phyloP scores from a whole-genome alignment of 1,140 invertebrate genomes.

The Trichomalopsis sarcophagae region DNA sequence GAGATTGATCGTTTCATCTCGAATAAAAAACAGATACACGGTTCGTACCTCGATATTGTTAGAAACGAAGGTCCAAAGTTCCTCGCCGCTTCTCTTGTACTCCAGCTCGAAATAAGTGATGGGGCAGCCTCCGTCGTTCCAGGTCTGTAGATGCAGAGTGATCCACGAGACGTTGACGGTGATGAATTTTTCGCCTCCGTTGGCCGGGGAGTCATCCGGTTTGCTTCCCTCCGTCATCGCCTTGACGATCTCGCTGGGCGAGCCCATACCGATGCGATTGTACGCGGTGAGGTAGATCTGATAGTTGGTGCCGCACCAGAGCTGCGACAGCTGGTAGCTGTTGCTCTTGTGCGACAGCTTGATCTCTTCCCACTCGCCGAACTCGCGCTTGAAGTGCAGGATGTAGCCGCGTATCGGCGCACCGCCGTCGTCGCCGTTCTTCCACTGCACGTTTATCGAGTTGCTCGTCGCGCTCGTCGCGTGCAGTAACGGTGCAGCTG shows the following conservation, averaged over 20 bases:
- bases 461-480: conserved; percentile 76
- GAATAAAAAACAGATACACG: neutral
- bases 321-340: conserved; percentile 84
- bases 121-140: conserved; percentile 92
- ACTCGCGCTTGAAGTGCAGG: conserved; percentile 91
- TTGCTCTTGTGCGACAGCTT: conserved; percentile 87
- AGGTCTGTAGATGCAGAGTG: conserved; percentile 90
- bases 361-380: conserved; percentile 91
- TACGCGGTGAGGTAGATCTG: conserved; percentile 92
- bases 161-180: conserved; percentile 92
- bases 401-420: conserved; percentile 82
- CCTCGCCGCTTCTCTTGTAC: conserved; percentile 79
- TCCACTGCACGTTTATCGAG: conserved; percentile 77
- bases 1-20: neutral
- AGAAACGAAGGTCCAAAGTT: conserved; percentile 76
- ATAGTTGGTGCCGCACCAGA: conserved; percentile 92
- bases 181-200: conserved; percentile 79
- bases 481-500: conserved; percentile 75
- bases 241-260: conserved; percentile 90
- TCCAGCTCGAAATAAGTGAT: conserved; percentile 92
- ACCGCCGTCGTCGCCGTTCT: conserved; percentile 75
- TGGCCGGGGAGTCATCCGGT: conserved; percentile 82
- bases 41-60: conserved; percentile 76
- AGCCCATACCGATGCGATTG: conserved; percentile 90
- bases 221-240: conserved; percentile 89